phyloP scores from a whole-genome alignment of 2,888 invertebrate species.

The Meta bourneti region DNA sequence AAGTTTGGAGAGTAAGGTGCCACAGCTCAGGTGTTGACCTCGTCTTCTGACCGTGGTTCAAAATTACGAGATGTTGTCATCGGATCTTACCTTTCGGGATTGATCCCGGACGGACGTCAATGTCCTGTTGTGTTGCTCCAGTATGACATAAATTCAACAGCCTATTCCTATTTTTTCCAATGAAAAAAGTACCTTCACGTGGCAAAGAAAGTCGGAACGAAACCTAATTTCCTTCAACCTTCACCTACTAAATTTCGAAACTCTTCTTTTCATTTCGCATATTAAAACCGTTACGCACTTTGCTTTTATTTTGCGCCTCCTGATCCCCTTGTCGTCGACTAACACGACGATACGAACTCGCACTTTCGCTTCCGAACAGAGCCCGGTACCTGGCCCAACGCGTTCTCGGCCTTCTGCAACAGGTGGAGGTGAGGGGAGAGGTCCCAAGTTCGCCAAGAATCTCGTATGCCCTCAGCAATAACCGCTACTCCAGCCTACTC shows the following conservation, averaged over 20 bases:
- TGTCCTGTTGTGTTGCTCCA: too few relatives aligned
- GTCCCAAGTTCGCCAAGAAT: slow-evolving; percentile 29
- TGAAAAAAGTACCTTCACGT: neutral
- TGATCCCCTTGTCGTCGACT: neutral
- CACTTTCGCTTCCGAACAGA: neutral
- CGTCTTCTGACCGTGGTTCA: too few relatives aligned
- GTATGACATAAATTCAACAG: too few relatives aligned
- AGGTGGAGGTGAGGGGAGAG: slow-evolving; percentile 6
- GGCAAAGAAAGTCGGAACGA: neutral
- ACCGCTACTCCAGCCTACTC: slow-evolving; percentile 65
- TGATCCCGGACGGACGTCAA: too few relatives aligned
- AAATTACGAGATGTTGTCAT: too few relatives aligned
- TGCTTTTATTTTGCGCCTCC: neutral
- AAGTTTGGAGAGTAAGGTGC: too few relatives aligned
- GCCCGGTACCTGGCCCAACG: neutral
- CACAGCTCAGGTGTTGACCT: too few relatives aligned
- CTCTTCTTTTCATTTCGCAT: too few relatives aligned
- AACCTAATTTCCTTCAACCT: neutral
- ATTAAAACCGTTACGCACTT: too few relatives aligned
- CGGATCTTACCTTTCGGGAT: too few relatives aligned
- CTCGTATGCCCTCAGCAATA: slow-evolving; percentile 68
- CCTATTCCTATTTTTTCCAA: neutral
- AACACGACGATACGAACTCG: neutral
- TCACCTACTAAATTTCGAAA: neutral
- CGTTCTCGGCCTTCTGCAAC: slow-evolving; percentile 3